Base-by-base conservation (phyloP, 2,113 vertebrate genomes). In the Dipodomys ordii region DNA sequence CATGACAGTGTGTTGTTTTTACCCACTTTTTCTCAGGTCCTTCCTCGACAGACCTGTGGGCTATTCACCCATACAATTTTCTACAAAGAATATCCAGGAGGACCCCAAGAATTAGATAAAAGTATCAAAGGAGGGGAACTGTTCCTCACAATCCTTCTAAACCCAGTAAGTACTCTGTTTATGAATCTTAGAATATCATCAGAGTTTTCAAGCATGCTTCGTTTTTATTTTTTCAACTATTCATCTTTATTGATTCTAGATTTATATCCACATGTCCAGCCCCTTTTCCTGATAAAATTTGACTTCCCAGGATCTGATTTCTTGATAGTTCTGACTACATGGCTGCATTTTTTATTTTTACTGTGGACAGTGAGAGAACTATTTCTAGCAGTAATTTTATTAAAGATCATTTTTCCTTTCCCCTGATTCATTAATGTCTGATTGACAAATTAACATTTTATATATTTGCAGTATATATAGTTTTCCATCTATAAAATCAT, bases 61-160 rank as follows among this genome's bases (percentile, higher is more conserved):
- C 98, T 99, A 96, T 99, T 99, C 97, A 99, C 99, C 65, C 99
- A 99, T 96, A 99, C 99, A 82, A 99, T 99, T 98, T 99, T 99
- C 99, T 99, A 99, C 98, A 99, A 99, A 97, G 99, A 99, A 85
- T 99, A 99, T 88, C 99, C 99, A 22, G 99, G 99, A 10, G 99
- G 99, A 44, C 99, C 99, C 72, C 99, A 99, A 93, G 99, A 99
- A 97, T 96, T 99, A 98, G 99, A 99, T 98, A 99, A 98, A 98
- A 99, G 99, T 89, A 99, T 99, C 96, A 98, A 74, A 96, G 99
- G 99, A 95, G 99, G 99, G 93, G 99, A 99, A 98, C 99, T 99
- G 84, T 99, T 99, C 96, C 98, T 99, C 92, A 99, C 99, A 19
- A 97, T 99, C 83, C 99, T 99, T 49, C 98, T 99, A 86, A 99